Percentiles rank a stretch among this genome's conserved stretches.
Evolutionary conservation across 1,140 invertebrate species (phyloP).

Genomic region (Ectropis grisescens): DNA sequence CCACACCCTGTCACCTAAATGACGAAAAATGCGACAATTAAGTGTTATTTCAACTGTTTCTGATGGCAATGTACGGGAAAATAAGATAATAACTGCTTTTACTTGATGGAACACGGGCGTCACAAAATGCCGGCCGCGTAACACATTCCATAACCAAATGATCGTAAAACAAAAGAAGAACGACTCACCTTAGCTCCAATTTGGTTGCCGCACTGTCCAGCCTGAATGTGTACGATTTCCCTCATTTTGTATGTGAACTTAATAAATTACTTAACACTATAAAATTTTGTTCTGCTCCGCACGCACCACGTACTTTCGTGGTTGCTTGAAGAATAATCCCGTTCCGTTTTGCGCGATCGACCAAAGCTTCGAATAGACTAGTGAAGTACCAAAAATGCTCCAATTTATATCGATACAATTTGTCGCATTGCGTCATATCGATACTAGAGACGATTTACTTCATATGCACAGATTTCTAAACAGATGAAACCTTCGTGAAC

Average conservation of each 20-base stretch:
- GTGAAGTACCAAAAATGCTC: constrained; percentile 24
- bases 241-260: constrained; percentile 79
- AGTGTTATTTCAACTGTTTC: no score
- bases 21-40: no score
- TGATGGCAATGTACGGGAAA: no score
- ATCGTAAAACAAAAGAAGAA: constrained; percentile 42
- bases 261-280: constrained; percentile 64
- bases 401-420: constrained; percentile 54
- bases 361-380: constrained; percentile 33
- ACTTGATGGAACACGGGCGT: constrained; percentile 29
- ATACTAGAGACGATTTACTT: no score
- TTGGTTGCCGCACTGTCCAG: constrained; percentile 88
- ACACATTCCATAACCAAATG: constrained; percentile 21
- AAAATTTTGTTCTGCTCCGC: constrained; percentile 52
- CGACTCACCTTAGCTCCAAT: constrained; percentile 83
- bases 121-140: constrained; percentile 65
- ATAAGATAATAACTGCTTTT: no score
- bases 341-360: constrained; percentile 33
- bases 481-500: no score
- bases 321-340: constrained; percentile 60
- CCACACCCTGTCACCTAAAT: no score
- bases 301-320: constrained; percentile 61
- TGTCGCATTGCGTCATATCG: constrained; percentile 56
- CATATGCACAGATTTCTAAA: no score
- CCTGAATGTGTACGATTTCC: constrained; percentile 93